Conservation (phyloP, 2,113 vertebrate species). For the Nibea albiflora region DNA sequence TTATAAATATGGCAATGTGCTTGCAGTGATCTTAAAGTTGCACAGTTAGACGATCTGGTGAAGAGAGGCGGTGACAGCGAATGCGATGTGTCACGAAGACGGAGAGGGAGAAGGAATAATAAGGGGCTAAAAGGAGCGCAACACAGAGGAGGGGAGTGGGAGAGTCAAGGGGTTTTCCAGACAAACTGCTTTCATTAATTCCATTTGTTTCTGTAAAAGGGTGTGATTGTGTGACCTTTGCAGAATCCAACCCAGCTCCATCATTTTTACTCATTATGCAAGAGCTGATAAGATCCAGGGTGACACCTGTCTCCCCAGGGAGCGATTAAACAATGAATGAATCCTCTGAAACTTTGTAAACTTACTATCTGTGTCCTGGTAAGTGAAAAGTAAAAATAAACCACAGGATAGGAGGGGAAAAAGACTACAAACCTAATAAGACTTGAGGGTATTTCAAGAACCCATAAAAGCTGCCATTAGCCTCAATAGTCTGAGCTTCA, state of each 20-base stretch:
- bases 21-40: conserved; percentile 31
- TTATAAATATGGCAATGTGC: conserved; percentile 45
- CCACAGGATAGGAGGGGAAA: conserved; percentile 39
- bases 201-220: conserved; percentile 90
- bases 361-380: conserved; percentile 59
- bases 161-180: conserved; percentile 66
- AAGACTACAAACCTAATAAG: conserved; percentile 56
- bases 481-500: conserved; percentile 66
- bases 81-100: conserved; percentile 17
- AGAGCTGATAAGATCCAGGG: conserved; percentile 83
- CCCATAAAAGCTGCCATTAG: conserved; percentile 70
- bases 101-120: conserved; percentile 42
- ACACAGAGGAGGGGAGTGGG: conserved; percentile 15
- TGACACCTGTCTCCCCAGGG: conserved; percentile 88
- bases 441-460: conserved; percentile 72
- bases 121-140: conserved; percentile 50
- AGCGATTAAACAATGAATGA: conserved; percentile 88
- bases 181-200: conserved; percentile 87
- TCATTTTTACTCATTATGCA: conserved; percentile 94
- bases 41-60: conserved; percentile 31
- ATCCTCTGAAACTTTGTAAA: conserved; percentile 84
- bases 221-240: conserved; percentile 93
- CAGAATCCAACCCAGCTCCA: conserved; percentile 85
- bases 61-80: conserved; percentile 34
- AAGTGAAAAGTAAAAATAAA: conserved; percentile 67